Percentiles rank a stretch among this genome's conserved stretches.
These are phyloP conservation scores for Perizoma flavofasciatum DNA, from an alignment of 2,888 invertebrate species.

Conservation along the genomic window DNA sequence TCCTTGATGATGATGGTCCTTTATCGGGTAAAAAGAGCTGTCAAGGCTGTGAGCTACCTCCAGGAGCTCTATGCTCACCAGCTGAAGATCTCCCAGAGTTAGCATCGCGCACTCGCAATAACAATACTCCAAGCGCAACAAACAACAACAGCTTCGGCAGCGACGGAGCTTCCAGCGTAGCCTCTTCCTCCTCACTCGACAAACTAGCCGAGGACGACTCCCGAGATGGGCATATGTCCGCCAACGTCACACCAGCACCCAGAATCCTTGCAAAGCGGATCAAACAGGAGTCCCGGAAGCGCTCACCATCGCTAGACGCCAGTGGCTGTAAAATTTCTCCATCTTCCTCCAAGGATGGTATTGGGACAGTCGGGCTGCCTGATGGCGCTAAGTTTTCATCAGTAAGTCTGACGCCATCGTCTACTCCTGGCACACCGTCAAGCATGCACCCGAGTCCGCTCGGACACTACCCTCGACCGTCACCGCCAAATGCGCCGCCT, in stretches of 20 bases:
- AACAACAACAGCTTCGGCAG: conserved; percentile 90
- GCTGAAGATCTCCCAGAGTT: conserved; percentile 88
- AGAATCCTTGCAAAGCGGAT: conserved; percentile 78
- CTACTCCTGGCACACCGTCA: conserved; percentile 85
- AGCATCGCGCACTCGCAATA: conserved; percentile 88
- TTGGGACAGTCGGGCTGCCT: conserved; percentile 70
- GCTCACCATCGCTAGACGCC: conserved; percentile 81
- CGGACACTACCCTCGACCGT: conserved; percentile 87
- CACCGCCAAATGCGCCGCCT: conserved; percentile 87
- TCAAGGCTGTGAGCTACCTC: conserved; percentile 91
- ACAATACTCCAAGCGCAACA: conserved; percentile 92
- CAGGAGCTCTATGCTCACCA: conserved; percentile 85
- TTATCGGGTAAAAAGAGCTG: conserved; percentile 87
- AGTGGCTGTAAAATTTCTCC: conserved; percentile 76
- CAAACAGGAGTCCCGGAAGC: conserved; percentile 83
- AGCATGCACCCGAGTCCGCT: conserved; percentile 86
- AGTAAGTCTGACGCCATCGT: conserved; percentile 85
- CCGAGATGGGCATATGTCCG: conserved; percentile 88
- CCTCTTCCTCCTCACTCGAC: conserved; percentile 87
- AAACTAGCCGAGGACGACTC: conserved; percentile 91
- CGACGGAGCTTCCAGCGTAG: conserved; percentile 90
- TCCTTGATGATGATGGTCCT: conserved; percentile 86
- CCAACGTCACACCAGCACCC: conserved; percentile 80
- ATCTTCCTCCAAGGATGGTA: conserved; percentile 81
- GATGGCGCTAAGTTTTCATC: conserved; percentile 85